Conservation (phyloP, 1,140 invertebrate species). For the Vanessa tameamea region DNA sequence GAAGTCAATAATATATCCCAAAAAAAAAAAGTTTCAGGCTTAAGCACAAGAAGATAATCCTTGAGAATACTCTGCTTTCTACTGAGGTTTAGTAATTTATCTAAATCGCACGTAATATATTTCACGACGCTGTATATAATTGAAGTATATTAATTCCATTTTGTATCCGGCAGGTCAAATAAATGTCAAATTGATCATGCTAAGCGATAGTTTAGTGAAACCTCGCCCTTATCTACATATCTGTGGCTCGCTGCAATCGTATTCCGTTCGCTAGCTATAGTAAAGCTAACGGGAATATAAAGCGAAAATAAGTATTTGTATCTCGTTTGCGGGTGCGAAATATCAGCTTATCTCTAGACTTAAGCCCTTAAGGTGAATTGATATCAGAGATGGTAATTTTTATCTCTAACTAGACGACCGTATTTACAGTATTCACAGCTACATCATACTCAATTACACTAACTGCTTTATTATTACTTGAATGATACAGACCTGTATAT, state of each 20-base stretch:
- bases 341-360: slow-evolving; percentile 15
- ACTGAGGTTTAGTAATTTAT: too few relatives aligned
- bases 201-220: slow-evolving; percentile 15
- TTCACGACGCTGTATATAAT: too few relatives aligned
- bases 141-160: not conserved
- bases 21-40: too few relatives aligned
- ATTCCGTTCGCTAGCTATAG: slow-evolving; percentile 38
- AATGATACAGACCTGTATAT: too few relatives aligned
- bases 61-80: too few relatives aligned
- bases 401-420: slow-evolving; percentile 1
- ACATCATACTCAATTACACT: too few relatives aligned
- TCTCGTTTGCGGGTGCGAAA: slow-evolving; percentile 35
- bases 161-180: not conserved
- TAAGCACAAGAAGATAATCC: too few relatives aligned
- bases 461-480: too few relatives aligned
- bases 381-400: slow-evolving; percentile 11
- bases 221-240: slow-evolving; percentile 19
- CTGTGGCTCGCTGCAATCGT: slow-evolving; percentile 20
- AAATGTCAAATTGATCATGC: not conserved
- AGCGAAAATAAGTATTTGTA: slow-evolving; percentile 45
- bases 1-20: too few relatives aligned
- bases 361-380: slow-evolving; percentile 4
- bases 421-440: not conserved
- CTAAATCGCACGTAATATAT: too few relatives aligned
- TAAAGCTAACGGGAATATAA: slow-evolving; percentile 37